A percentile compares a stretch with the other conserved stretches of the same genome.
phyloP scores from a whole-genome alignment of 64 coral and sea anemone genomes.

The Cladopsammia gracilis region DNA sequence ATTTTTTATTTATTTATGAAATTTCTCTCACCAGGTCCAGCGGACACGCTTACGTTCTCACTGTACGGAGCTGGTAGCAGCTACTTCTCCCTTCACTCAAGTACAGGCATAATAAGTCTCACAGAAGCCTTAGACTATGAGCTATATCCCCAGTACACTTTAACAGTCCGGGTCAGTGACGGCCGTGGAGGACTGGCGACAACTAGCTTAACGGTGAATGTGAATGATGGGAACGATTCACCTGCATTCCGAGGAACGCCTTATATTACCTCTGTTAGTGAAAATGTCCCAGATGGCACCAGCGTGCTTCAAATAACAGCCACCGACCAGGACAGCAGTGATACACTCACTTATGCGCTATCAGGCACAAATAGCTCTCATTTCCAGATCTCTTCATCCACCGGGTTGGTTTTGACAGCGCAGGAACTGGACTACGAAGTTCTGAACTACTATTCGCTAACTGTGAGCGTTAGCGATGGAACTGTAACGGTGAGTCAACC shows the following conservation, averaged over 20 bases:
- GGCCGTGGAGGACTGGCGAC: constrained; percentile 31
- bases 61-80: constrained; percentile 30
- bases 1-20: background rate
- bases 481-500: constrained; percentile 14
- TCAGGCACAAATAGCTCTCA: constrained; percentile 64
- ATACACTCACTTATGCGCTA: constrained; percentile 36
- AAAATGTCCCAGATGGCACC: constrained; percentile 37
- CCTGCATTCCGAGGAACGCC: constrained; percentile 38
- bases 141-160: background rate
- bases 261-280: constrained; percentile 14
- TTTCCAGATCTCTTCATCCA: constrained; percentile 58
- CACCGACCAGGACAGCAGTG: constrained; percentile 29
- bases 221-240: constrained; percentile 35
- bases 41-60: constrained; percentile 33
- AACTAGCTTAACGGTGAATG: constrained; percentile 38
- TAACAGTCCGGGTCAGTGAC: constrained; percentile 46
- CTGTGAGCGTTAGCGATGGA: constrained; percentile 34
- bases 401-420: constrained; percentile 45
- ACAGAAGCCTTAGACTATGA: constrained; percentile 38
- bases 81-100: constrained; percentile 37
- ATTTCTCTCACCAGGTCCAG: constrained; percentile 8
- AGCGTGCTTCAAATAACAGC: constrained; percentile 39
- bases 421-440: constrained; percentile 53
- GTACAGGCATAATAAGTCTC: constrained; percentile 39
- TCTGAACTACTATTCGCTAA: constrained; percentile 50